A percentile compares a stretch with the other conserved stretches of the same genome.
Conservation (phyloP, 2,797 vertebrate species). For the Mormyrops boulengeri region DNA sequence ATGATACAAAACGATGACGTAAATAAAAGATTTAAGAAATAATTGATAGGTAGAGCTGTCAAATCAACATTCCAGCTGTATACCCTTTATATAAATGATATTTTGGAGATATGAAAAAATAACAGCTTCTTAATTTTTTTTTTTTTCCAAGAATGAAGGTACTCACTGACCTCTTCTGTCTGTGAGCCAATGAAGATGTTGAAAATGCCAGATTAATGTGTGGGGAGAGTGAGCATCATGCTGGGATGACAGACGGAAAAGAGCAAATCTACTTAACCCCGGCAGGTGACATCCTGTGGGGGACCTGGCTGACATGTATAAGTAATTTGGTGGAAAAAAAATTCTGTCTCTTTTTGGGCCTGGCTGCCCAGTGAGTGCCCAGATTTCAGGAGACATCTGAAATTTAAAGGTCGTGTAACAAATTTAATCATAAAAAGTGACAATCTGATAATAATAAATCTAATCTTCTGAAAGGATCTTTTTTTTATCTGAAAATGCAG, state of each 20-base stretch:
- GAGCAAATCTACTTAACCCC: conserved; percentile 42
- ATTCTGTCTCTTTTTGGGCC: background rate
- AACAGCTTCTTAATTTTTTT: background rate
- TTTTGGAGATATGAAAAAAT: background rate
- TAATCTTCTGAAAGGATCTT: background rate
- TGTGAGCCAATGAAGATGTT: background rate
- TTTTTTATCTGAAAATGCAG: background rate
- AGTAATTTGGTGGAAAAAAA: background rate
- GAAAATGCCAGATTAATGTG: conserved; percentile 35
- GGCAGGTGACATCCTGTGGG: conserved; percentile 39
- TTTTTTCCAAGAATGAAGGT: background rate
- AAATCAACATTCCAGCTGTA: background rate
- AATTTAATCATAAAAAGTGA: background rate
- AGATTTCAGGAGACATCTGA: background rate
- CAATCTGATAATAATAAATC: conserved; percentile 4
- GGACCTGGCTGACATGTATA: conserved; percentile 27
- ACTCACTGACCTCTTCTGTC: background rate
- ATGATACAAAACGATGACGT: background rate
- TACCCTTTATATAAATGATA: background rate
- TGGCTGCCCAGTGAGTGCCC: background rate
- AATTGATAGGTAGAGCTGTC: background rate
- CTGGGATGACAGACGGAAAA: conserved; percentile 20
- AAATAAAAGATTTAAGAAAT: background rate
- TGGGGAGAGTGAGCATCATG: background rate
- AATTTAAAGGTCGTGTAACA: background rate